Base-by-base conservation (phyloP, 1,140 invertebrate genomes). In the Zophobas morio region DNA sequence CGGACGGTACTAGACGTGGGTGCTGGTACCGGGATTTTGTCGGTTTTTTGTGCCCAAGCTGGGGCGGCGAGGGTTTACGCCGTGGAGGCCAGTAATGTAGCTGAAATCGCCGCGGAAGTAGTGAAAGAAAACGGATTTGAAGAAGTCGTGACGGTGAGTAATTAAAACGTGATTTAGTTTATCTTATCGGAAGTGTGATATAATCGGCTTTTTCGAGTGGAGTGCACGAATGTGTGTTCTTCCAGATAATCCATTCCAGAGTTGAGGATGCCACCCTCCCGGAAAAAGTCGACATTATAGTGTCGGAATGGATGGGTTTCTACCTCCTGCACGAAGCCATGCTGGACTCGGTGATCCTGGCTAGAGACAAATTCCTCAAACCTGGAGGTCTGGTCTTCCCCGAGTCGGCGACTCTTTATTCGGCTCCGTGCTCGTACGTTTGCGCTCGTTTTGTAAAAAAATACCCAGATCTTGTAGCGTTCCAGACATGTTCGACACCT, bases 261-360 rank as follows among this genome's bases (percentile, higher is more conserved):
- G 89, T 96, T 0, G 91, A 93, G 83, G 89, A 94, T 85, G 89
- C 94, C 47, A 91, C 96, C 57, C 87, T 99, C 56, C 92, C 97
- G 4, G 92, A 94, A 37, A 96, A 97, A 87, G 96, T 99, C 6
- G 98, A 99, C 88, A 93, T 97, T 0, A 98, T 99, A 79, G 93
- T 99, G 36, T 99, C 97, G 1, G 98, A 99, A 88, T 99, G 98
- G 97, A 99, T 99, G 98, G 98, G 98, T 1, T 99, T 99, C 87
- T 99, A 98, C 87, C 88, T 99, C 6, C 89, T 99, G 39, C 99
- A 98, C 86, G 98, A 99, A 87, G 97, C 96, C 40, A 99, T 99
- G 98, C 86, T 99, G 46, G 96, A 99, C 85, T 95, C 94, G 8
- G 92, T 97, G 0, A 90, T 99, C 54, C 92, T 91, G 86, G 98